Evolutionary conservation across 2,113 vertebrate species (phyloP), one percentile per base, ranked within the genome.

Genomic region (Gobiocypris rarus): DNA sequence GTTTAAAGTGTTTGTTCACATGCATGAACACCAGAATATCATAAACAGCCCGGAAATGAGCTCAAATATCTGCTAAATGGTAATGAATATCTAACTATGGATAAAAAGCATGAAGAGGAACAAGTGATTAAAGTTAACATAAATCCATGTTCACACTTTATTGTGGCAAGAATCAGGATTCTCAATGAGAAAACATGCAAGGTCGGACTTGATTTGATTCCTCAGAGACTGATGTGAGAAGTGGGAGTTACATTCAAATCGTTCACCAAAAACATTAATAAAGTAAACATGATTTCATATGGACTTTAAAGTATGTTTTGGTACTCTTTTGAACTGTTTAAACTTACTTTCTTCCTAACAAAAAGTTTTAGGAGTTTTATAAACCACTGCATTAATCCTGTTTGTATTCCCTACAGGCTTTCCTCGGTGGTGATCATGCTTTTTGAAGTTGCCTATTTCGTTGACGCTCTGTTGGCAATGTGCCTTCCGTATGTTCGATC

Each of bases 361-460:
- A 69, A 69, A 38, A 4, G 31, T 19, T 11, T 11, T 19, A 67
- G 15, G 0, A 34, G 11, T 69, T 22, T 50, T 31, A 26, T 48
- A 52, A 75, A 75, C 43, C 45, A 78, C 15, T 24, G 28, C n/a
- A 13, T 13, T 41, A 14, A 2, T 48, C 14, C 17, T 75, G 15
- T 69, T 74, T 11, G 58, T 17, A n/a, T 50, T 73, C 31, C 59
- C 28, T 38, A 43, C 85, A 95, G 94, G 61, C 84, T 93, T 11
- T 92, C 93, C 2, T 93, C 91, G 9, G 69, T 88, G 83, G 91
- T 88, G 56, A 89, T 95, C 82, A 91, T 92, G 91, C 58, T 94
- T 82, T 93, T 94, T 86, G 94, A 95, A 86, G 38, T 93, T 88
- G 89, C 93, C 75, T 94, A 91, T 85, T 95, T 94, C 85, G 85